Conservation (phyloP, 2,888 invertebrate species). For the Noctua fimbriata region DNA sequence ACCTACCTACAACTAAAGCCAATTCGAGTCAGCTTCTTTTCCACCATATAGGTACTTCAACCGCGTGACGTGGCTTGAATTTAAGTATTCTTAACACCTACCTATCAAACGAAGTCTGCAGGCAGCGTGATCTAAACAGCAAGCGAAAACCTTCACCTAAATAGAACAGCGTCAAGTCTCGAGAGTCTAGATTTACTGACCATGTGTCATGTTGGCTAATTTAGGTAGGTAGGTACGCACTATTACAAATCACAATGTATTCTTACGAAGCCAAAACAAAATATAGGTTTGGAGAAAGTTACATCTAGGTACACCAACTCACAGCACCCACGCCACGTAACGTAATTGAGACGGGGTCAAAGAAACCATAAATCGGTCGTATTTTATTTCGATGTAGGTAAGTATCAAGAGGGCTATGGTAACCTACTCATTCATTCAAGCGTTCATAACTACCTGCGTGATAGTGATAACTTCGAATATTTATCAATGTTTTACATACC, state of each 20-base stretch:
- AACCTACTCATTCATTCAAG: constrained; percentile 1
- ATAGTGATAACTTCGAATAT: not conserved
- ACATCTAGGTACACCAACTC: constrained; percentile 17
- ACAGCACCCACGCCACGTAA: constrained; percentile 26
- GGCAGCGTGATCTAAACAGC: not conserved
- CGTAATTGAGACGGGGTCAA: constrained; percentile 47
- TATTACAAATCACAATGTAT: not conserved
- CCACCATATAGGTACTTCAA: not conserved
- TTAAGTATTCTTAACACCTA: not conserved
- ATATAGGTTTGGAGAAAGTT: constrained; percentile 46
- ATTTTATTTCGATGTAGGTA: constrained; percentile 26
- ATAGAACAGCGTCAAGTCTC: not conserved
- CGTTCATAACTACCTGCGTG: not conserved
- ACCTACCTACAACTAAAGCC: not conserved
- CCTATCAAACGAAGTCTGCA: constrained; percentile 9
- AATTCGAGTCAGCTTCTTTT: constrained; percentile 1
- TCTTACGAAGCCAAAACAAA: constrained; percentile 9
- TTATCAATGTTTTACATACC: not conserved
- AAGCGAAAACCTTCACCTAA: not conserved
- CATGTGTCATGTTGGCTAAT: not conserved
- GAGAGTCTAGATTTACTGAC: not conserved
- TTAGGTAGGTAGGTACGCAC: not conserved
- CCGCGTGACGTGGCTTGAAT: constrained; percentile 7
- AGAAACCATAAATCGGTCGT: constrained; percentile 42
- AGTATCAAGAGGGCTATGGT: constrained; percentile 27